These are phyloP conservation scores for Aplysia californica DNA, from an alignment of 1,140 invertebrate species.

Conservation along the genomic window DNA sequence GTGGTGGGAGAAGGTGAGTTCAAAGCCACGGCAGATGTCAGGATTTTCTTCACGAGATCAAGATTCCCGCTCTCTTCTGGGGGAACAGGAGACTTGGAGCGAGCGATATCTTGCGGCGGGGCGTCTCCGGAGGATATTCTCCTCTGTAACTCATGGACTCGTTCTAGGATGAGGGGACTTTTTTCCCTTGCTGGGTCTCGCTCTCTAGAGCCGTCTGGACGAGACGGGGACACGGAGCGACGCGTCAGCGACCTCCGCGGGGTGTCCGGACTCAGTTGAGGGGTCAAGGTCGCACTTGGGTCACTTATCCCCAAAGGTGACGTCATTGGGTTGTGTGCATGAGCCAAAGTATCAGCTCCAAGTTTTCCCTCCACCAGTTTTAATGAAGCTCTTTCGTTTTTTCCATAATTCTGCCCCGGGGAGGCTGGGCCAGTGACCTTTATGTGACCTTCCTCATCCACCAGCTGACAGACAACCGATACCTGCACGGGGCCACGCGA, in stretches of 20 bases:
- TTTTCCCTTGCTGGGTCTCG: slow-evolving; percentile 13
- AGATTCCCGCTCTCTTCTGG: background rate
- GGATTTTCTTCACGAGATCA: no score
- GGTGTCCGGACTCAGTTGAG: no score
- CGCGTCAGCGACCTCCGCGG: background rate
- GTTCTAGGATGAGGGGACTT: slow-evolving; percentile 12
- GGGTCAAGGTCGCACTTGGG: no score
- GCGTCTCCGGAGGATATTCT: background rate
- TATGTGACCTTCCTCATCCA: no score
- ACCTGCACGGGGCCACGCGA: background rate
- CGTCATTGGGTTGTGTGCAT: no score
- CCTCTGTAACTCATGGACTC: slow-evolving; percentile 14
- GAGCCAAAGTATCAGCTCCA: no score
- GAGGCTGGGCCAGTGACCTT: background rate
- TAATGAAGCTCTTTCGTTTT: no score
- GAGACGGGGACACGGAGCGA: background rate
- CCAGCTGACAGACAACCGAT: no score
- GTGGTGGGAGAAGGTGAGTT: background rate
- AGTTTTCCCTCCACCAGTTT: no score
- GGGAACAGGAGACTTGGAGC: background rate
- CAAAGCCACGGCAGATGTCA: background rate
- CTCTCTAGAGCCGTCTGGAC: no score
- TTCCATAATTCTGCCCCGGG: no score
- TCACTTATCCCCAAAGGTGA: no score
- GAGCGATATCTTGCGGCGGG: background rate